These are phyloP conservation scores for Clanis bilineata DNA, from an alignment of 2,888 invertebrate genomes.

Conservation along the genomic window DNA sequence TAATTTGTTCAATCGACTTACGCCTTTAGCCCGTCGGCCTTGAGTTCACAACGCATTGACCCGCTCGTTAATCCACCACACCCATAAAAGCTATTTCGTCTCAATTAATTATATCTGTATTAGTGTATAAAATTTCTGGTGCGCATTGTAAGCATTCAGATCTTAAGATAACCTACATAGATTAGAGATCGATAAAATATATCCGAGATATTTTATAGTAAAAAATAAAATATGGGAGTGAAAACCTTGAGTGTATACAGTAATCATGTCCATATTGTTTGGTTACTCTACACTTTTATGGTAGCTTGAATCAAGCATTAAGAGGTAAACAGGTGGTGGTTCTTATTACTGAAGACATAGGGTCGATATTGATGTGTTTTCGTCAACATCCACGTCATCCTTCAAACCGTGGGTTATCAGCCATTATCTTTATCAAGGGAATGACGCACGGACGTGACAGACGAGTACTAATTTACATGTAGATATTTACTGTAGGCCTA, in stretches of 20 bases:
- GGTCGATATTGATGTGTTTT: conserved; percentile 14
- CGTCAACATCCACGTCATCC: conserved; percentile 29
- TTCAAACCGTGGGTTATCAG: conserved; percentile 40
- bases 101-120: conserved; percentile 15
- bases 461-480: conserved; percentile 42
- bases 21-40: background rate
- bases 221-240: conserved; percentile 4
- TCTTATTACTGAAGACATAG: conserved; percentile 14
- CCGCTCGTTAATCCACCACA: background rate
- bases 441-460: conserved; percentile 51
- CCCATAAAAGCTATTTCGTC: conserved; percentile 5
- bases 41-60: background rate
- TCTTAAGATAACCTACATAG: conserved; percentile 35
- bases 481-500: conserved; percentile 37
- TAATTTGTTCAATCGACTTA: background rate
- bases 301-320: conserved; percentile 26
- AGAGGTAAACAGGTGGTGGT: conserved; percentile 19
- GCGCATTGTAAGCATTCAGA: conserved; percentile 17
- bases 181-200: conserved; percentile 31
- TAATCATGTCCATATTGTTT: conserved; percentile 16
- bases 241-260: conserved; percentile 16
- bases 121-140: conserved; percentile 17
- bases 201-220: conserved; percentile 19
- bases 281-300: conserved; percentile 23
- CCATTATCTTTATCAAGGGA: conserved; percentile 47